These are phyloP conservation scores for Idaea biselata DNA, from an alignment of 2,888 invertebrate species.

Conservation along the genomic window DNA sequence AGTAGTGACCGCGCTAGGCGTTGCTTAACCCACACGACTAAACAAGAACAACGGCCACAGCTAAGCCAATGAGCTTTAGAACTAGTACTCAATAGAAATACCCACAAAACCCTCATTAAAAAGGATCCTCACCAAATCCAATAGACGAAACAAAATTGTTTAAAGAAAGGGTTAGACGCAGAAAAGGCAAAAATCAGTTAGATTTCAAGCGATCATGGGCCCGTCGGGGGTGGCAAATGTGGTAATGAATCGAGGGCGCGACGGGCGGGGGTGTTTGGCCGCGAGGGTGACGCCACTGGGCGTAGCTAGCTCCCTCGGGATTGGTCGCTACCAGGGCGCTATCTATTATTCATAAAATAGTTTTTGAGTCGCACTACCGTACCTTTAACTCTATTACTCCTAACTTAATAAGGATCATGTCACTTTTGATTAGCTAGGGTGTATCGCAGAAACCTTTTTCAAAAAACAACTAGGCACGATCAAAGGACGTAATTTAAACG, in stretches of 20 bases:
- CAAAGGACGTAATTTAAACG: constrained; percentile 57
- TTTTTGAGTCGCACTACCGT: constrained; percentile 78
- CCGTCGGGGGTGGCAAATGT: constrained; percentile 74
- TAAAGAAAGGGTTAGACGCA: constrained; percentile 33
- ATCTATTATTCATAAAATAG: constrained; percentile 82
- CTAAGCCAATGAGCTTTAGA: neutral
- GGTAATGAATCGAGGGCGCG: constrained; percentile 76
- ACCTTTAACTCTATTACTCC: constrained; percentile 70
- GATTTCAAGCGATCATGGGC: constrained; percentile 53
- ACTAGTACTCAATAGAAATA: neutral
- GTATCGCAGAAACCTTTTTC: constrained; percentile 52
- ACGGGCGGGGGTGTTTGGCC: constrained; percentile 36
- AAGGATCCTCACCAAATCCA: constrained; percentile 22
- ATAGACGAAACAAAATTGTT: constrained; percentile 7
- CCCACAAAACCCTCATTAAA: constrained; percentile 1
- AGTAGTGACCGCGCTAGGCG: too few relatives aligned
- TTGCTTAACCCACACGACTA: too few relatives aligned
- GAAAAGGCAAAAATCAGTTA: constrained; percentile 67
- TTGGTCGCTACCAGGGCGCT: constrained; percentile 70
- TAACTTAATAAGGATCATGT: constrained; percentile 79
- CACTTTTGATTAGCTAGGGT: constrained; percentile 71
- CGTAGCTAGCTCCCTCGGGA: constrained; percentile 74
- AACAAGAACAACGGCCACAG: too few relatives aligned
- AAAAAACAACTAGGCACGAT: constrained; percentile 48
- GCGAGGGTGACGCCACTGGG: constrained; percentile 49